Evolutionary conservation across 2,888 invertebrate species (phyloP).

Genomic region (Eilema caniola): DNA sequence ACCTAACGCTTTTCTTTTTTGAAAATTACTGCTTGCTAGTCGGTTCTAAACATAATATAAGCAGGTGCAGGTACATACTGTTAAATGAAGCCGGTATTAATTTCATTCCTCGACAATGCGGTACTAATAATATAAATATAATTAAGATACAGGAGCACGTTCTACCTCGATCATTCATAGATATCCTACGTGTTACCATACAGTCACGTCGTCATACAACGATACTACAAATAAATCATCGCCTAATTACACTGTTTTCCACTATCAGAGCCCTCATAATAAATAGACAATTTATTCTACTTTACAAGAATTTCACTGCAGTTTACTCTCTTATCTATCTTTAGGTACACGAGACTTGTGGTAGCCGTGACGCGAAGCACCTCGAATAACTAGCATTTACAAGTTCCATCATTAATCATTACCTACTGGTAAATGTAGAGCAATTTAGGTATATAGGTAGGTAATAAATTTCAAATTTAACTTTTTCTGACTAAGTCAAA

Average conservation of each 20-base stretch:
- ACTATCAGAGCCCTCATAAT: slow-evolving; percentile 53
- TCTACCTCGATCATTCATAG: slow-evolving; percentile 32
- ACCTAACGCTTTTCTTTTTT: not conserved
- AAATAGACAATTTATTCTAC: slow-evolving; percentile 56
- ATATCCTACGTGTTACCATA: slow-evolving; percentile 28
- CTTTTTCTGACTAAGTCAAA: not conserved
- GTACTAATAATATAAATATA: slow-evolving; percentile 13
- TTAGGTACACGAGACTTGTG: slow-evolving; percentile 44
- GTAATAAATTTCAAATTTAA: not conserved
- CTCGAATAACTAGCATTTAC: slow-evolving; percentile 43
- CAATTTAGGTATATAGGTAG: slow-evolving; percentile 29
- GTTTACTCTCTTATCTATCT: slow-evolving; percentile 37
- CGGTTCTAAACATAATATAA: too few species aligned
- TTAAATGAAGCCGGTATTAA: not conserved
- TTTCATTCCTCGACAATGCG: slow-evolving; percentile 21
- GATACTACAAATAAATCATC: slow-evolving; percentile 38
- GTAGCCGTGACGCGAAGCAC: slow-evolving; percentile 61
- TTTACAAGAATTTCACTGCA: slow-evolving; percentile 48
- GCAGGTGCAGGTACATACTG: not conserved
- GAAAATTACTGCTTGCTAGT: not conserved
- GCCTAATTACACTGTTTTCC: slow-evolving; percentile 47
- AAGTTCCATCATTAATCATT: slow-evolving; percentile 27
- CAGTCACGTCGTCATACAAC: slow-evolving; percentile 40
- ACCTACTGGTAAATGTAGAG: slow-evolving; percentile 37
- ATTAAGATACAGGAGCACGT: slow-evolving; percentile 30